Evolutionary conservation across 2,888 invertebrate species (phyloP).

Genomic region (Standfussiana lucernea): DNA sequence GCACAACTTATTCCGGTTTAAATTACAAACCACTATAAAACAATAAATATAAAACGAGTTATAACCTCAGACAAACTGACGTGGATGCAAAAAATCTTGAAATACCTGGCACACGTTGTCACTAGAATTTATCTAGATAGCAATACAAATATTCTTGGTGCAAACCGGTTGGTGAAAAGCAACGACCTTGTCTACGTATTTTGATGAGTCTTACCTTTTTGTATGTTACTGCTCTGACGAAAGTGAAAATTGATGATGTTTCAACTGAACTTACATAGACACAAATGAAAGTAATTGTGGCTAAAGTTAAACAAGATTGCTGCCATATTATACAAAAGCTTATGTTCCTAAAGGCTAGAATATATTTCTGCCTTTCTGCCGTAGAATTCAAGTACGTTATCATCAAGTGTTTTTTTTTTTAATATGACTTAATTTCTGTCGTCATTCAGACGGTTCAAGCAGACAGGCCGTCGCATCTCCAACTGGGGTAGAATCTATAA

Average conservation of each 20-base stretch:
- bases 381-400: too few relatives aligned
- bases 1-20: constrained; percentile 3
- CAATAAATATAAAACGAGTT: constrained; percentile 27
- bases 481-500: too few relatives aligned
- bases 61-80: not conserved
- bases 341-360: too few relatives aligned
- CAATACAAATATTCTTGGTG: not conserved
- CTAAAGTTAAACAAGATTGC: too few relatives aligned
- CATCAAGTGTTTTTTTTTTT: too few relatives aligned
- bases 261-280: not conserved
- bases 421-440: not conserved
- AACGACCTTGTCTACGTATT: constrained; percentile 13
- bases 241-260: constrained; percentile 14
- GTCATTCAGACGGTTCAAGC: not conserved
- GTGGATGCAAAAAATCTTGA: constrained; percentile 1
- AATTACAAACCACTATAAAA: not conserved
- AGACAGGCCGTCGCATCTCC: not conserved
- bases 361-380: too few relatives aligned
- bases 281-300: not conserved
- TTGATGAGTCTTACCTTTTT: not conserved
- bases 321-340: too few relatives aligned
- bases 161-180: constrained; percentile 26
- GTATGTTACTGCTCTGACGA: not conserved
- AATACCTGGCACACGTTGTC: constrained; percentile 8
- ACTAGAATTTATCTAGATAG: constrained; percentile 12